Evolutionary conservation across 2,888 invertebrate species (phyloP).

Genomic region (Orthosia incerta): DNA sequence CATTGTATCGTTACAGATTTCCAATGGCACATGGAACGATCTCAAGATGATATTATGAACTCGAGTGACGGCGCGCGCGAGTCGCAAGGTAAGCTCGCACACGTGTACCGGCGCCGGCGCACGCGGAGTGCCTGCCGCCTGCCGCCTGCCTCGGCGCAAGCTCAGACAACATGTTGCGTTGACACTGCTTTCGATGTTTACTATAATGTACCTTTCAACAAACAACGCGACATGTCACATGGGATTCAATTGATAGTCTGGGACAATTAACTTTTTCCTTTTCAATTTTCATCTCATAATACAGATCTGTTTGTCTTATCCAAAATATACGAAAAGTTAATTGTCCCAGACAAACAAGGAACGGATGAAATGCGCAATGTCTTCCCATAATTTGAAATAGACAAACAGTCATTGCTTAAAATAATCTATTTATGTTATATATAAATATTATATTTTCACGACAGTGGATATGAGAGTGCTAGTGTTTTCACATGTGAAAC

Average conservation of each 20-base stretch:
- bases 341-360: slow-evolving; percentile 87
- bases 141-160: slow-evolving; percentile 65
- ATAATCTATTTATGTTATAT: slow-evolving; percentile 86
- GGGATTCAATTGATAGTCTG: slow-evolving; percentile 84
- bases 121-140: too few relatives aligned
- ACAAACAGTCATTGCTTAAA: slow-evolving; percentile 89
- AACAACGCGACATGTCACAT: slow-evolving; percentile 82
- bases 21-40: slow-evolving; percentile 96
- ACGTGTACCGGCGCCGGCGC: slow-evolving; percentile 62
- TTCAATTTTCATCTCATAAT: neutral
- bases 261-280: slow-evolving; percentile 81
- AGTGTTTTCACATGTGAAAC: slow-evolving; percentile 91
- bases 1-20: slow-evolving; percentile 92
- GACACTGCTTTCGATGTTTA: slow-evolving; percentile 66
- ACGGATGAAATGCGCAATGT: slow-evolving; percentile 91
- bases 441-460: slow-evolving; percentile 87
- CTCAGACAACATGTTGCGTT: slow-evolving; percentile 82
- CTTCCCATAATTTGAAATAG: slow-evolving; percentile 90
- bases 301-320: neutral
- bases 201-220: slow-evolving; percentile 45
- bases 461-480: slow-evolving; percentile 89
- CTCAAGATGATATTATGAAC: slow-evolving; percentile 96
- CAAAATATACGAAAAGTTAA: slow-evolving; percentile 76
- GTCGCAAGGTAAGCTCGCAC: slow-evolving; percentile 95
- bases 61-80: slow-evolving; percentile 97